Evolutionary conservation across 2,888 invertebrate species (phyloP).

Genomic region (Pollenia amentaria): DNA sequence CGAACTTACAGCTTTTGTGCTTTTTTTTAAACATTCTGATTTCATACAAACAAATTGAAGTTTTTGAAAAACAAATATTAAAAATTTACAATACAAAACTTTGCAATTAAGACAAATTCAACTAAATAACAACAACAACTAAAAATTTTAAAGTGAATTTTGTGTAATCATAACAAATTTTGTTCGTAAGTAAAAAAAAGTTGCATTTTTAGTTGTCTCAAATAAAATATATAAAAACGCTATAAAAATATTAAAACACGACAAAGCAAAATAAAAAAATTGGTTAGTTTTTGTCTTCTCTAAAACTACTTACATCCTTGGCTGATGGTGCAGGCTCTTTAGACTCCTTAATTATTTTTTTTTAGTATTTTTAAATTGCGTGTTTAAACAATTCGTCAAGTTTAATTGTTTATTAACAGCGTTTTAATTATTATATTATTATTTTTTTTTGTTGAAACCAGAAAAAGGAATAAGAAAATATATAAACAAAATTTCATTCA

Average conservation of each 20-base stretch:
- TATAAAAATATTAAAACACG: conserved; percentile 56
- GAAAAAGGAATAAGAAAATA: conserved; percentile 65
- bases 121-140: not conserved
- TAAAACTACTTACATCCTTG: conserved; percentile 83
- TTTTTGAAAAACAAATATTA: not conserved
- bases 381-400: conserved; percentile 75
- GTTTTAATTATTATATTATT: conserved; percentile 67
- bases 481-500: conserved; percentile 71
- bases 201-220: conserved; percentile 58
- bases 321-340: conserved; percentile 75
- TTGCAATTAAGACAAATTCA: not conserved
- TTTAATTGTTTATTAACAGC: conserved; percentile 65
- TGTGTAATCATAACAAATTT: conserved; percentile 1
- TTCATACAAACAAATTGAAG: conserved; percentile 26
- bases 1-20: conserved; percentile 71
- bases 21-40: conserved; percentile 29
- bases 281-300: conserved; percentile 45
- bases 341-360: conserved; percentile 79
- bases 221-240: conserved; percentile 47
- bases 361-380: conserved; percentile 51
- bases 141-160: conserved; percentile 37
- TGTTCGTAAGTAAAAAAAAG: conserved; percentile 69
- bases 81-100: conserved; percentile 24
- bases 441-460: conserved; percentile 55
- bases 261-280: conserved; percentile 62